Base-by-base conservation (phyloP, 2,888 invertebrate species). In the Lepetodrilus schrolli region DNA sequence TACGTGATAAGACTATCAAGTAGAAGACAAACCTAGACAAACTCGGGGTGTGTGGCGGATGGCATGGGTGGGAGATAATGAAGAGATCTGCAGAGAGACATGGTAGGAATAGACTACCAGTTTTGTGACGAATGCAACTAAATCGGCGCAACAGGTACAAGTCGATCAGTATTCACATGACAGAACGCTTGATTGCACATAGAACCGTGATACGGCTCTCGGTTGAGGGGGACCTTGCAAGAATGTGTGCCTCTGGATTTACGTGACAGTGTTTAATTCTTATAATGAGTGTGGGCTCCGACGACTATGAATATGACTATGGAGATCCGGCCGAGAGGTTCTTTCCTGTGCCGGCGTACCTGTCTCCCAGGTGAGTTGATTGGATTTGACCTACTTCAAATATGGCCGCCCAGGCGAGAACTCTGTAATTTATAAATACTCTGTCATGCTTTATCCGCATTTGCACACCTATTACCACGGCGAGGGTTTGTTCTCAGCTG, bases 351-450 rank as follows among this genome's bases (percentile, higher is more conserved):
- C 75, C 82, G 21, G 81, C 78, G 73, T 76, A 82, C 66, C 74
- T 83, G 66, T 83, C 83, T 4, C 80, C 82, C 74, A 84, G 84
- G 84, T 84, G 66, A 75, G 76, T 50, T 30, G 23, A 26, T 71
- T 71, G 30, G 30, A 26, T 58, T 58, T 58, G 30, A 30, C 58
- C 58, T 58, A 58, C 58, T 58, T 58, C 34, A 58, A 58, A 58
- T 17, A 58, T 58, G 58, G 58, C 58, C 26, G 58, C 58, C 58
- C 30, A 58, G 17, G 58, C n/a, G 17, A 17, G 30, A 58, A n/a
- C n/a, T n/a, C 34, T 13, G 30, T 23, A 26, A 7, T 13, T 17
- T 17, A 30, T 23, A 34, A 23, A 58, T 34, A 30, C 17, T 23
- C 30, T 30, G 26, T 10, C 58, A 34, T 58, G 10, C 30, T 58